Evolutionary conservation across 2,888 invertebrate genomes (phyloP), one percentile per base, ranked within the genome.

Genomic region (Drosophila tripunctata): DNA sequence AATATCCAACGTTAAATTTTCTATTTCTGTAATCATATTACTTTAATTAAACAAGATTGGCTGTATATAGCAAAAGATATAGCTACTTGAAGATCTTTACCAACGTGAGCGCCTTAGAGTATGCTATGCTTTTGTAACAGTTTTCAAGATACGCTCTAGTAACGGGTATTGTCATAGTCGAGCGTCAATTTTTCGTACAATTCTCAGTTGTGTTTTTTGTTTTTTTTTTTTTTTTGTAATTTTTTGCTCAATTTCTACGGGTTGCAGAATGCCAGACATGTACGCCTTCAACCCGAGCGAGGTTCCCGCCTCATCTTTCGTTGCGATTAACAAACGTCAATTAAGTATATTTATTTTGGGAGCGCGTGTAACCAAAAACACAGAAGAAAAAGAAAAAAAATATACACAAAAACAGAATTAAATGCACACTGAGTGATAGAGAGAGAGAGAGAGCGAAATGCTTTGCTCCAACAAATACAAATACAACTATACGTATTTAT

Each of bases 251-350:
- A 72, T 40, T 58, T 58, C 61, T 60, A 61, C 44, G 64, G 75
- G 44, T 41, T 64, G 76, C 68, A 68, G 38, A 44, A 52, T 38
- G 57, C 61, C 55, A 55, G 51, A 31, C 55, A 44, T 30, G 40
- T 40, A 36, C 56, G 43, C 7, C 51, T 36, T 35, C 47, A 36
- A 40, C 15, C 31, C 24, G 51, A 35, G 35, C 35, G 35, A 19
- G 24, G 12, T 19, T 44, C 52, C 48, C 58, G 58, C 73, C 50
- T 61, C 75, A 68, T 48, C 67, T 56, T 36, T 54, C 43, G 48
- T 54, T 55, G 61, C 81, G 70, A 79, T 80, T 86, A 73, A 84
- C 67, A 85, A 87, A 87, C 78, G 82, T 84, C 87, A 84, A 85
- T 82, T 82, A 85, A 84, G 76, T 85, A 66, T 70, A 81, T 82